A percentile compares a stretch with the other conserved stretches of the same genome.
Evolutionary conservation across 2,888 invertebrate species (phyloP).

Genomic region (Thyatira batis): DNA sequence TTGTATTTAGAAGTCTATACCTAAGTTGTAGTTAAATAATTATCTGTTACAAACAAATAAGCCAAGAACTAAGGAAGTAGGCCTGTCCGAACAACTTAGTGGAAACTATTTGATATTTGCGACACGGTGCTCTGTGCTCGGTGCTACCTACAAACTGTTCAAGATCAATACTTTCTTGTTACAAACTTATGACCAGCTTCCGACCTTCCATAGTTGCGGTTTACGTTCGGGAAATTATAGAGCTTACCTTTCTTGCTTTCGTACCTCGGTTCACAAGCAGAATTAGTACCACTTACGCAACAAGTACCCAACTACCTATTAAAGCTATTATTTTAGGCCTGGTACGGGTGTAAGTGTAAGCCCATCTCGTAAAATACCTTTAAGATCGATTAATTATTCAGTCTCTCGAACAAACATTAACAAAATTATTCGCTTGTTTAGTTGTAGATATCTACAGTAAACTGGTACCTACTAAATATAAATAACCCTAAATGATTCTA

Average conservation of each 20-base stretch:
- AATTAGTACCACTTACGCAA: not conserved
- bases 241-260: not conserved
- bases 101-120: slow-evolving; percentile 5
- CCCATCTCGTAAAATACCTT: not conserved
- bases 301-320: not conserved
- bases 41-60: no score
- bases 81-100: not conserved
- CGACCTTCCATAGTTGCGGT: slow-evolving; percentile 19
- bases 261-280: not conserved
- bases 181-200: slow-evolving; percentile 35
- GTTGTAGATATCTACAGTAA: no score
- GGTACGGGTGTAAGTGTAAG: not conserved
- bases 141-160: slow-evolving; percentile 3
- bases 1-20: not conserved
- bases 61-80: not conserved
- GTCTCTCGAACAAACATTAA: not conserved
- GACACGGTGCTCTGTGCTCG: not conserved
- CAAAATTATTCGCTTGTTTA: not conserved
- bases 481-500: not conserved
- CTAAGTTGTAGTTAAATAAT: not conserved
- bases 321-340: not conserved
- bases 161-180: slow-evolving; percentile 46
- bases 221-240: not conserved
- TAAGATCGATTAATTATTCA: not conserved
- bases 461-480: not conserved